A percentile compares a stretch with the other conserved stretches of the same genome.
Conservation (phyloP, 2,113 vertebrate species). For the Zosterops borbonicus region DNA sequence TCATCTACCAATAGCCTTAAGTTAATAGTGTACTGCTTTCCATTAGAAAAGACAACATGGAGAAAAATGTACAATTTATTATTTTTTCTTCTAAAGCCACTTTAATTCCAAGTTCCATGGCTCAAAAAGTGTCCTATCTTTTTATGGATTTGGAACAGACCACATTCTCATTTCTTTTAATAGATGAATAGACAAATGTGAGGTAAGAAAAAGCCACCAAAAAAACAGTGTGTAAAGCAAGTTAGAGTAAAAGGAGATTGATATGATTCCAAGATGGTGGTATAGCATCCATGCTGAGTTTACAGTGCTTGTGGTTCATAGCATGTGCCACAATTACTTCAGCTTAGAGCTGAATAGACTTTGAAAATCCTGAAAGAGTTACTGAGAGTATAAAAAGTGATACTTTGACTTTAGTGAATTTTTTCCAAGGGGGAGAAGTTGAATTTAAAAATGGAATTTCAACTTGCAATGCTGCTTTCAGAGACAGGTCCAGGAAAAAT, state of each 20-base stretch:
- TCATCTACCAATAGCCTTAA: neutral
- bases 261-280: conserved; percentile 42
- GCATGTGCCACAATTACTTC: conserved; percentile 41
- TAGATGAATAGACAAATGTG: neutral
- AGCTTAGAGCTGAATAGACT: conserved; percentile 45
- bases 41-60: neutral
- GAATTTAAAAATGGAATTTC: conserved; percentile 37
- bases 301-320: conserved; percentile 47
- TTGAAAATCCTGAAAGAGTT: conserved; percentile 50
- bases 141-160: neutral
- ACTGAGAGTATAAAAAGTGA: conserved; percentile 19
- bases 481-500: neutral
- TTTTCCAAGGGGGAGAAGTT: conserved; percentile 27
- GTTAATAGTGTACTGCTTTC: neutral
- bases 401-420: neutral
- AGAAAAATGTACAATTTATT: neutral
- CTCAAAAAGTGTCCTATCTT: conserved; percentile 5
- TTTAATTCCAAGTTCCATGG: neutral
- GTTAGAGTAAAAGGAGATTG: conserved; percentile 43
- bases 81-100: neutral
- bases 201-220: conserved; percentile 19
- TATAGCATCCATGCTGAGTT: conserved; percentile 33
- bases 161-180: conserved; percentile 8
- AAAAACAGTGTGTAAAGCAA: conserved; percentile 16
- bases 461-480: neutral